Conservation (phyloP, 2,113 vertebrate genomes). For the Pygoscelis adeliae region DNA sequence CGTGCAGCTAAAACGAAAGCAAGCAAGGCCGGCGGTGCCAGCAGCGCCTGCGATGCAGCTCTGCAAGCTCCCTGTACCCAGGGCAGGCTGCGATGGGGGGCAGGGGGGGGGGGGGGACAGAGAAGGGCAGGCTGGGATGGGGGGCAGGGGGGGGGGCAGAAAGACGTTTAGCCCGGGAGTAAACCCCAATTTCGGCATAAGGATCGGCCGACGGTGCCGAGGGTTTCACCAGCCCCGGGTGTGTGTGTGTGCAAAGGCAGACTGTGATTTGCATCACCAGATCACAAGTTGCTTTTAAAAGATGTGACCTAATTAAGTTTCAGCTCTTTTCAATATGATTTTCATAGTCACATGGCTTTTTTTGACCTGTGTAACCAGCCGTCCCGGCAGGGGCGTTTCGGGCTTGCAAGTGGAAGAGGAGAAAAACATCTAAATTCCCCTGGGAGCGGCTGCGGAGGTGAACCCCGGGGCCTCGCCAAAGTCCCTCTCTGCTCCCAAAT, state of each 20-base stretch:
- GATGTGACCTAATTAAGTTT: conserved; percentile 57
- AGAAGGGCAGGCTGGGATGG: no score
- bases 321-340: conserved; percentile 46
- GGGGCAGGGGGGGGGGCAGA: not conserved
- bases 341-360: not conserved
- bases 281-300: not conserved
- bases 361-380: conserved; percentile 5
- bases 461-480: not conserved
- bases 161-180: not conserved
- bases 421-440: not conserved
- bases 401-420: not conserved
- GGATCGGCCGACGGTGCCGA: not conserved
- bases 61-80: no score
- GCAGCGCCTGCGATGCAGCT: rapidly evolving
- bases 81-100: no score
- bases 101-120: not conserved
- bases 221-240: not conserved
- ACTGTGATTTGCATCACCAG: not conserved
- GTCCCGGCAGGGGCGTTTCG: not conserved
- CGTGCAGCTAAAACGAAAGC: not conserved
- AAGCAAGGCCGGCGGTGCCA: rapidly evolving
- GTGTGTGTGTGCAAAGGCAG: not conserved
- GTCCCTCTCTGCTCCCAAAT: not conserved
- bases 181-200: not conserved
- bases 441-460: rapidly evolving